A percentile compares a stretch with the other conserved stretches of the same genome.
Conservation (phyloP, 2,797 vertebrate genomes). For the Myotis myotis region DNA sequence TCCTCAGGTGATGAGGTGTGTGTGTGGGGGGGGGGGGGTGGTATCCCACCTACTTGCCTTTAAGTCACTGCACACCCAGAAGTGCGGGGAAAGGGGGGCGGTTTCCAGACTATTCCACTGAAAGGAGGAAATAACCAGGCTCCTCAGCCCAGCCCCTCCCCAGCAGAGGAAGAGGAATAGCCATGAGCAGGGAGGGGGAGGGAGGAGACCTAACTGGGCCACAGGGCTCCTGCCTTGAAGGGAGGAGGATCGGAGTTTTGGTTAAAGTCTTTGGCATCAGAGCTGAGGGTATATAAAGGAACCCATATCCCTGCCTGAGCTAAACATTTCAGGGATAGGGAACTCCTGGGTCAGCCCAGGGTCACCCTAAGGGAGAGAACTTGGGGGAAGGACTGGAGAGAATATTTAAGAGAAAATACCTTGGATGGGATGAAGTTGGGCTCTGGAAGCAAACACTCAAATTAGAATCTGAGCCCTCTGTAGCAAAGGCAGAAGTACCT, state of each 20-base stretch:
- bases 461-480: not conserved
- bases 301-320: not conserved
- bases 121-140: too few species aligned
- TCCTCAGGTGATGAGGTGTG: too few species aligned
- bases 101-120: too few species aligned
- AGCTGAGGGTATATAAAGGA: not conserved
- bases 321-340: not conserved
- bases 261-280: not conserved
- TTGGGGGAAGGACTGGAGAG: not conserved
- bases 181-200: too few species aligned
- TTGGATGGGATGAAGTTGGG: not conserved
- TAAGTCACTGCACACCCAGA: too few species aligned
- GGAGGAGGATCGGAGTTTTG: too few species aligned
- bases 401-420: not conserved
- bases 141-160: too few species aligned
- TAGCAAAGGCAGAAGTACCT: not conserved
- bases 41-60: too few species aligned
- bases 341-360: not conserved
- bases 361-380: not conserved
- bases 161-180: too few species aligned
- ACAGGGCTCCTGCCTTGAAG: too few species aligned
- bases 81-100: fast-evolving
- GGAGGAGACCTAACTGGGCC: too few species aligned
- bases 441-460: not conserved
- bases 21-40: too few species aligned